Evolutionary conservation across 2,888 invertebrate genomes (phyloP), one percentile per base, ranked within the genome.

Genomic region (Nectonema munidae): DNA sequence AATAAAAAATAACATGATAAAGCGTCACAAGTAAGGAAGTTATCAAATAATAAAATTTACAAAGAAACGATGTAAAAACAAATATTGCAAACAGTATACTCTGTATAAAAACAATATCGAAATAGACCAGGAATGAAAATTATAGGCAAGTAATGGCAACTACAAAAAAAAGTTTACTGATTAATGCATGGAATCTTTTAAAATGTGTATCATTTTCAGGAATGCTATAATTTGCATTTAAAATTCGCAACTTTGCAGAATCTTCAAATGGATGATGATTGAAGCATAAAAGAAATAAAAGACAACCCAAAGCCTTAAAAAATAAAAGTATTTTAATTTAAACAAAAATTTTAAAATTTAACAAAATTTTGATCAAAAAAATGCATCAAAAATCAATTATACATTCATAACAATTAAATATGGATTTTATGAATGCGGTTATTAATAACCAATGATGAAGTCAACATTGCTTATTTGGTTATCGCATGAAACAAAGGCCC

Each of bases 231-330:
- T 89, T 89, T 45, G 74, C 86, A 60, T 95, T 95, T 41, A 89
- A 64, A 47, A 99, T 89, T 34, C 83, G 68, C 47, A 95, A 59
- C 54, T 95, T 95, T 39, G 83, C 68, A 18, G 61, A 62, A 58
- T 95, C 95, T 52, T 86, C 83, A 55, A 79, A 95, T 1, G 95
- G 95, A 60, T 95, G 95, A 47, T 69, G 69, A 59, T 74, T 69
- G 52, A 70, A 86, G 54, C 83, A 79, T 14, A 95, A 58, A 34
- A 71, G 68, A 54, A 75, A 89, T 11, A 89, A 59, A 44, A 95
- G 67, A 55, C 95, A 95, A 4, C 95, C 95, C 11, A 95, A 59
- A 0, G 89, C 86, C 59, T 58, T 46, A 28, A 49, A 48, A n/a
- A 15, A 21, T 25, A n/a, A 29, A 18, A 17, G 29, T 19, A 37